Conservation (phyloP, 2,888 invertebrate species). For the Endotricha flammealis region DNA sequence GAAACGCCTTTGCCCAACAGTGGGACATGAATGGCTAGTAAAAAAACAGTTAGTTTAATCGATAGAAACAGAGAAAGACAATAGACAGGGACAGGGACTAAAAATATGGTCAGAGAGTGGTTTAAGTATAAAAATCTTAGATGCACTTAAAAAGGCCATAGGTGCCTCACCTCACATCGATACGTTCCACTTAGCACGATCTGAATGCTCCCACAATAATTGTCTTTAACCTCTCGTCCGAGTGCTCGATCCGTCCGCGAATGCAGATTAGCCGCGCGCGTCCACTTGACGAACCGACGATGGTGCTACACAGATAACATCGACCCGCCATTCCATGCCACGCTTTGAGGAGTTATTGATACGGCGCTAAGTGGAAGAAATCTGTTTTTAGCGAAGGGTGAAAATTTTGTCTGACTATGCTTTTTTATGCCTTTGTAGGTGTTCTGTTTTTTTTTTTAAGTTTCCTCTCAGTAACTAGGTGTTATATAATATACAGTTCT, state of each 20-base stretch:
- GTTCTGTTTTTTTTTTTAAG: too few relatives aligned
- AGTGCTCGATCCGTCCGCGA: slow-evolving; percentile 42
- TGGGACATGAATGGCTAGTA: too few relatives aligned
- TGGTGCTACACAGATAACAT: slow-evolving; percentile 51
- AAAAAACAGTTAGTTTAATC: too few relatives aligned
- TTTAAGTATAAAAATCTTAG: too few relatives aligned
- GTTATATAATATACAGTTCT: too few relatives aligned
- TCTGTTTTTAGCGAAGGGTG: slow-evolving; percentile 25
- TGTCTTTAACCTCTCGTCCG: slow-evolving; percentile 24
- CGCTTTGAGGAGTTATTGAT: slow-evolving; percentile 57
- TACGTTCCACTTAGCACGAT: slow-evolving; percentile 17
- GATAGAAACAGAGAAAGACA: too few relatives aligned
- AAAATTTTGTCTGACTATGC: not conserved
- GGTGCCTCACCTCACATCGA: too few relatives aligned
- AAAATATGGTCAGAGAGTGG: too few relatives aligned
- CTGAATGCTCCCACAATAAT: slow-evolving; percentile 32
- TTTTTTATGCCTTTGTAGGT: not conserved
- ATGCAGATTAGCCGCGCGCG: slow-evolving; percentile 67
- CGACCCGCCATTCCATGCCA: slow-evolving; percentile 57
- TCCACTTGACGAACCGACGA: slow-evolving; percentile 35
- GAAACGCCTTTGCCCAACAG: too few relatives aligned
- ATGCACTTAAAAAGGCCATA: too few relatives aligned
- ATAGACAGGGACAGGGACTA: too few relatives aligned
- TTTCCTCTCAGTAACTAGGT: too few relatives aligned
- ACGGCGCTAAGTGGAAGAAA: slow-evolving; percentile 48